phyloP scores from a whole-genome alignment of 1,140 invertebrate species.

The Drosophila bifasciata region DNA sequence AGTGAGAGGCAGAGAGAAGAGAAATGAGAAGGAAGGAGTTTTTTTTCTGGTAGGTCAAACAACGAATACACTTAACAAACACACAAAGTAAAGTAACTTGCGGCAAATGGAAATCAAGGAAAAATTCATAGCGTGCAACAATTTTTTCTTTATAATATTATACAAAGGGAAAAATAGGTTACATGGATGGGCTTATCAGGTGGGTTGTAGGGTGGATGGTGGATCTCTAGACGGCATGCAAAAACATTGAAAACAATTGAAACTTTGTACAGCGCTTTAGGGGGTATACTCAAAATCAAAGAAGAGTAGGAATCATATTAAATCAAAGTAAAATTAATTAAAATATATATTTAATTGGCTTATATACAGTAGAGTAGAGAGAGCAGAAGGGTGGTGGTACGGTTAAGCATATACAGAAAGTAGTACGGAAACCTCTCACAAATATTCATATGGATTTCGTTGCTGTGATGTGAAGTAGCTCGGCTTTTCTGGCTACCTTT shows the following conservation, averaged over 20 bases:
- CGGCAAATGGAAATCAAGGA: conserved; percentile 42
- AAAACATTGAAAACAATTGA: conserved; percentile 41
- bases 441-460: conserved; percentile 58
- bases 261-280: conserved; percentile 44
- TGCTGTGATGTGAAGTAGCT: conserved; percentile 78
- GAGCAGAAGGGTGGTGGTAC: background rate
- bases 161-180: conserved; percentile 18
- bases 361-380: conserved; percentile 47
- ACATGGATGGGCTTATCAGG: too few species aligned
- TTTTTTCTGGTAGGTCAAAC: conserved; percentile 26
- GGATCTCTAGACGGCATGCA: conserved; percentile 30
- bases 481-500: conserved; percentile 64
- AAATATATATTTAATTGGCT: conserved; percentile 19
- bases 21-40: conserved; percentile 26
- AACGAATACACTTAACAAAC: conserved; percentile 59
- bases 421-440: conserved; percentile 80
- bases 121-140: conserved; percentile 55
- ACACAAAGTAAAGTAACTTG: conserved; percentile 46
- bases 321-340: conserved; percentile 17
- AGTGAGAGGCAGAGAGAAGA: conserved; percentile 8
- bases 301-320: background rate
- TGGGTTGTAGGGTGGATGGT: background rate
- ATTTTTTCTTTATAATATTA: conserved; percentile 9
- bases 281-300: conserved; percentile 9
- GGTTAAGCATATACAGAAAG: conserved; percentile 61